A percentile compares a stretch with the other conserved stretches of the same genome.
Conservation (phyloP, 1,140 invertebrate species). For the Elysia chlorotica region DNA sequence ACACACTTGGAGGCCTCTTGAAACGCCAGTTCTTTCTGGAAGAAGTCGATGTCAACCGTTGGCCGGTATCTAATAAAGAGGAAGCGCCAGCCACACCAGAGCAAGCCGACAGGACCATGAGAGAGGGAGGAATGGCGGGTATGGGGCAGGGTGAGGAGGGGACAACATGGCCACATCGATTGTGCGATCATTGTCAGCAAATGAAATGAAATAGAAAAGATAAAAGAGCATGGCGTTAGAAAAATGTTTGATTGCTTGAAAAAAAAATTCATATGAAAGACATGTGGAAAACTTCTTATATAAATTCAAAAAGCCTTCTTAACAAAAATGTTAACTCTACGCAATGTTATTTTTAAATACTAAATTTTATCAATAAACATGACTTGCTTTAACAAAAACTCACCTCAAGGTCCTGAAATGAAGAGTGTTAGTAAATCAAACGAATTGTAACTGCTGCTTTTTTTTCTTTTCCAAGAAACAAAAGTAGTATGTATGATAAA, state of each 20-base stretch:
- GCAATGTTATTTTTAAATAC: too few relatives aligned
- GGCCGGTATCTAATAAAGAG: constrained; percentile 83
- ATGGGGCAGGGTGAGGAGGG: constrained; percentile 21
- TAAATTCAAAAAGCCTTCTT: too few relatives aligned
- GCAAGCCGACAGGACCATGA: constrained; percentile 20
- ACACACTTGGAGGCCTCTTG: constrained; percentile 78
- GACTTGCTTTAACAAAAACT: too few relatives aligned
- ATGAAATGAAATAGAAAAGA: constrained; percentile 54
- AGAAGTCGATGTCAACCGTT: constrained; percentile 82
- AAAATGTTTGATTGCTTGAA: constrained; percentile 35
- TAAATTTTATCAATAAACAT: too few relatives aligned
- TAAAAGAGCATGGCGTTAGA: constrained; percentile 57
- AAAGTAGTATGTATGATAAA: too few relatives aligned
- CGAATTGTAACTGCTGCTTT: too few relatives aligned
- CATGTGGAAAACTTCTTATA: too few relatives aligned
- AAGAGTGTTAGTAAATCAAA: too few relatives aligned
- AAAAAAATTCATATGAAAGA: too few relatives aligned
- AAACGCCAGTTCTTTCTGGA: constrained; percentile 86
- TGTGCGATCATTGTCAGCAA: background rate
- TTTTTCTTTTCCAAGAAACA: too few relatives aligned
- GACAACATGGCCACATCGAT: constrained; percentile 24
- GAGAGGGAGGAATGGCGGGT: constrained; percentile 24
- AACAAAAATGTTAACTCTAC: too few relatives aligned
- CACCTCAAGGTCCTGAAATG: too few relatives aligned
- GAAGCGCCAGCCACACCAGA: constrained; percentile 16